Conservation (phyloP, 2,113 vertebrate genomes). For the Lophura nycthemera region DNA sequence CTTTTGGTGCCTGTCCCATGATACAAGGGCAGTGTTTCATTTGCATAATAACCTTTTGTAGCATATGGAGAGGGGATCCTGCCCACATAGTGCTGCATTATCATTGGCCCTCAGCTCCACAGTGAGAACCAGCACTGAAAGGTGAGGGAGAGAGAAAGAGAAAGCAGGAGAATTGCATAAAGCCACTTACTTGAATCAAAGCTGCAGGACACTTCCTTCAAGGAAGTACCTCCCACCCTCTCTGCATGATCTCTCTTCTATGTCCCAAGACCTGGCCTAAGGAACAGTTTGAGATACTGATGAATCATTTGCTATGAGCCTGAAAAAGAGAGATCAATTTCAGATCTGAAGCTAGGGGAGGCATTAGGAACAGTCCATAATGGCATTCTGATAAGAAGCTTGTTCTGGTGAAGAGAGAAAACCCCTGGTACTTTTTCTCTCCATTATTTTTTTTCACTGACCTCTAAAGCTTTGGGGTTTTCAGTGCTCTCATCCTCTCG, state of each 20-base stretch:
- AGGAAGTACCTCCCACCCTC: neutral
- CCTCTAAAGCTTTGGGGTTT: neutral
- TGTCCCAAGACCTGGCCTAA: neutral
- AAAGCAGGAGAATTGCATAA: neutral
- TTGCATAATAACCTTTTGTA: neutral
- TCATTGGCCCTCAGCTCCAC: neutral
- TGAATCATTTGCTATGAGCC: neutral
- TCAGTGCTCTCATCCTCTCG: neutral
- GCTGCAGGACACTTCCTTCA: neutral
- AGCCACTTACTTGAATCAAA: neutral
- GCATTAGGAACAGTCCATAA: neutral
- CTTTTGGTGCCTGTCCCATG: neutral
- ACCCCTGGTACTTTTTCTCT: neutral
- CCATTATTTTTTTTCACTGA: neutral
- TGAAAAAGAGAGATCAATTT: neutral
- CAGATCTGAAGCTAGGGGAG: neutral
- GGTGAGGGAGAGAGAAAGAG: neutral
- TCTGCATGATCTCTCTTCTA: neutral
- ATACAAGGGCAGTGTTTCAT: neutral
- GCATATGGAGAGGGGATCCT: neutral
- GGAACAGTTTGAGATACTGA: neutral
- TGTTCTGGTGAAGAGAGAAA: constrained; percentile 2
- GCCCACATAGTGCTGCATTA: neutral
- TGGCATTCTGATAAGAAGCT: neutral
- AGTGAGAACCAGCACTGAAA: neutral